Evolutionary conservation across 2,888 invertebrate species (phyloP).

Genomic region (Dione vanillae): DNA sequence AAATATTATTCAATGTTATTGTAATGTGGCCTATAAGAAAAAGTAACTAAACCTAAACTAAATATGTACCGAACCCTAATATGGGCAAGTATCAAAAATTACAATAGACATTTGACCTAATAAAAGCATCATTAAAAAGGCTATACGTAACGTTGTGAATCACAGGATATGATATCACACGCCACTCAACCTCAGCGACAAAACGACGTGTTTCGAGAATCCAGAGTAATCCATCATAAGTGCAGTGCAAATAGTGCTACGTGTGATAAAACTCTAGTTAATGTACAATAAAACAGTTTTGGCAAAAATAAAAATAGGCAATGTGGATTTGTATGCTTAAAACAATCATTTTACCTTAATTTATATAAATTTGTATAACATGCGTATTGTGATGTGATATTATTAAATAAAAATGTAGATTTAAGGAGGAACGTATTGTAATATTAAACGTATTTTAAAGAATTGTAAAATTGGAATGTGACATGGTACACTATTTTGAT

Average conservation of each 20-base stretch:
- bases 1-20: background rate
- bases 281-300: constrained; percentile 21
- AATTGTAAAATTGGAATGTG: background rate
- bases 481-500: constrained; percentile 1
- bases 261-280: constrained; percentile 21
- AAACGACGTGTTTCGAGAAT: constrained; percentile 62
- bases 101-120: constrained; percentile 76
- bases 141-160: constrained; percentile 58
- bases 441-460: background rate
- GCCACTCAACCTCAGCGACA: constrained; percentile 59
- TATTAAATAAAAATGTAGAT: constrained; percentile 1
- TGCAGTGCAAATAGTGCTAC: constrained; percentile 66
- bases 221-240: constrained; percentile 66
- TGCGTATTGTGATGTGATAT: background rate
- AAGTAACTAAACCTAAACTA: background rate
- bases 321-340: constrained; percentile 22
- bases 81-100: constrained; percentile 53
- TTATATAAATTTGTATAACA: background rate
- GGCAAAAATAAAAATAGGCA: constrained; percentile 20
- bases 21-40: background rate
- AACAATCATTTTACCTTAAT: background rate
- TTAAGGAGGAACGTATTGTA: background rate
- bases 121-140: constrained; percentile 61
- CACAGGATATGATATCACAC: constrained; percentile 78
- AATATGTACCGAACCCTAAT: constrained; percentile 26